A percentile compares a stretch with the other conserved stretches of the same genome.
These are phyloP conservation scores for Stenolophus ochropezus DNA, from an alignment of 2,888 invertebrate genomes.

Conservation along the genomic window DNA sequence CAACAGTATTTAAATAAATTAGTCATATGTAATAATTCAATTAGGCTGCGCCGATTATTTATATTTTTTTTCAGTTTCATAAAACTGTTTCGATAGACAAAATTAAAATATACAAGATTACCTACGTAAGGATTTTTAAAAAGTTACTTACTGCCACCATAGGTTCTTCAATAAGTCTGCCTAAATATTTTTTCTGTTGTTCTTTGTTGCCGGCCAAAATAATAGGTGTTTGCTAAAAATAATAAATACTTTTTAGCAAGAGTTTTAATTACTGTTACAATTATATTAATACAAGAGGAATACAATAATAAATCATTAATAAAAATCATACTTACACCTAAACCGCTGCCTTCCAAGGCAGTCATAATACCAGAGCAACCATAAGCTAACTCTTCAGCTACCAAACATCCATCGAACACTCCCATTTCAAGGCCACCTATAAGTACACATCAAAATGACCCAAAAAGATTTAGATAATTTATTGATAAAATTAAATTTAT, in stretches of 20 bases:
- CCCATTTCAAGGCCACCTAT: conserved; percentile 86
- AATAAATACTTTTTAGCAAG: too few relatives aligned
- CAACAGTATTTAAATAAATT: too few relatives aligned
- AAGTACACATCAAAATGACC: conserved; percentile 62
- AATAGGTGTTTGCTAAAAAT: conserved; percentile 88
- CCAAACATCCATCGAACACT: conserved; percentile 85
- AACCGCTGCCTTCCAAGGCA: conserved; percentile 90
- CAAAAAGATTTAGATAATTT: conserved; percentile 7
- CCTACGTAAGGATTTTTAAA: too few relatives aligned
- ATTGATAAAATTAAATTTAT: conserved; percentile 36
- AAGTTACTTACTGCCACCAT: conserved; percentile 88
- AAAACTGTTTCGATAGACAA: too few relatives aligned
- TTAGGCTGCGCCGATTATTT: too few relatives aligned
- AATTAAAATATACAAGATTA: too few relatives aligned
- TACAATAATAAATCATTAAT: not conserved
- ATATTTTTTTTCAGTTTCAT: too few relatives aligned
- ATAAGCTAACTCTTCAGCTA: conserved; percentile 93
- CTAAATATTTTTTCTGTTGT: conserved; percentile 96
- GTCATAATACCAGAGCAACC: conserved; percentile 95
- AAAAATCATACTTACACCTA: conserved; percentile 80
- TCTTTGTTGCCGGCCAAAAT: conserved; percentile 88
- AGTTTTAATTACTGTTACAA: too few relatives aligned
- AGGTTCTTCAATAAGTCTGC: conserved; percentile 92
- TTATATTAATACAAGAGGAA: too few relatives aligned
- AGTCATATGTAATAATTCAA: too few relatives aligned